Evolutionary conservation across 2,888 invertebrate genomes (phyloP).

Genomic region (Masnerella sp.): DNA sequence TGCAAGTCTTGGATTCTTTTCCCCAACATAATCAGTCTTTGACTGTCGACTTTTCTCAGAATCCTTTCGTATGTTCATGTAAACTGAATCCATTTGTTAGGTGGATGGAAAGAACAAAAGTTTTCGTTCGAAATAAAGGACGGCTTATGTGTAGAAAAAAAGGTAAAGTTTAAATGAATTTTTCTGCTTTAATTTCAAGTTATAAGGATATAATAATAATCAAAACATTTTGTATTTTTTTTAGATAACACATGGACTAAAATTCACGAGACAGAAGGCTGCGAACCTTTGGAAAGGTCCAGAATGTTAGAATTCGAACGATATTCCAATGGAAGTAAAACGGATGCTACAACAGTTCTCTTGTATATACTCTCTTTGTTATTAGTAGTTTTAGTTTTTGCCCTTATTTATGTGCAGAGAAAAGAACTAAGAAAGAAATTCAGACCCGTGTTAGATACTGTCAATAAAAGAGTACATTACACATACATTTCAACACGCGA

Average conservation of each 20-base stretch:
- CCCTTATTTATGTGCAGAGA: constrained; percentile 82
- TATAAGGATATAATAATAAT: not conserved
- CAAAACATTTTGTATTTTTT: constrained; percentile 8
- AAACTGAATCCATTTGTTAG: constrained; percentile 81
- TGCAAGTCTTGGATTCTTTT: constrained; percentile 80
- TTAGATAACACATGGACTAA: constrained; percentile 25
- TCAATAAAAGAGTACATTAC: constrained; percentile 85
- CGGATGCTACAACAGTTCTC: constrained; percentile 64
- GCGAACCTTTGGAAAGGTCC: constrained; percentile 23
- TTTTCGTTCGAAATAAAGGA: constrained; percentile 81
- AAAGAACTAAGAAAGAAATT: constrained; percentile 80
- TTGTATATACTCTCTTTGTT: constrained; percentile 73
- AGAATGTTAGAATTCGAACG: constrained; percentile 24
- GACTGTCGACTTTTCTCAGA: constrained; percentile 82
- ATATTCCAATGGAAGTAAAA: constrained; percentile 16
- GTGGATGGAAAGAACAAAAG: constrained; percentile 83
- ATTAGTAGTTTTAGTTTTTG: constrained; percentile 79
- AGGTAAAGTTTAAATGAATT: constrained; percentile 59
- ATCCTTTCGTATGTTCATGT: constrained; percentile 85
- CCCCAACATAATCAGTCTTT: constrained; percentile 79
- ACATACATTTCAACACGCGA: constrained; percentile 84
- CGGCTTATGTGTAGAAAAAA: constrained; percentile 79
- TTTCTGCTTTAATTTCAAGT: not conserved
- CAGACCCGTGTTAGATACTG: constrained; percentile 82
- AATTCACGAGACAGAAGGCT: constrained; percentile 44